phyloP scores from a whole-genome alignment of 2,113 vertebrate species.

The Bos taurus region ARS-UCD2.0 NC_037351.1:31542501-31543000 shows the following conservation, averaged over 20 bases:
- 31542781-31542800: not conserved
- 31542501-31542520: not conserved
- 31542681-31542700: not conserved
- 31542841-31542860: not conserved
- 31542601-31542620: not conserved
- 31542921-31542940: not conserved
- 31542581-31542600: not conserved
- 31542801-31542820: not conserved
- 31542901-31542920: not conserved
- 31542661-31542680: not conserved
- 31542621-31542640: not conserved
- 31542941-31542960: not conserved
- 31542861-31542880: not conserved
- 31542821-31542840: not conserved
- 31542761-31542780: not conserved
- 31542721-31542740: not conserved
- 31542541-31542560: not conserved
- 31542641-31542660: not conserved
- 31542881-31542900: not conserved
- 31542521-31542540: not conserved
- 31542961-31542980: not conserved
- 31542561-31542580: conserved; percentile 31
- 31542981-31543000: not conserved
- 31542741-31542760: too few relatives aligned
- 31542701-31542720: not conserved